Conservation (phyloP, 1,140 invertebrate genomes). For the Drosophila erecta region DNA sequence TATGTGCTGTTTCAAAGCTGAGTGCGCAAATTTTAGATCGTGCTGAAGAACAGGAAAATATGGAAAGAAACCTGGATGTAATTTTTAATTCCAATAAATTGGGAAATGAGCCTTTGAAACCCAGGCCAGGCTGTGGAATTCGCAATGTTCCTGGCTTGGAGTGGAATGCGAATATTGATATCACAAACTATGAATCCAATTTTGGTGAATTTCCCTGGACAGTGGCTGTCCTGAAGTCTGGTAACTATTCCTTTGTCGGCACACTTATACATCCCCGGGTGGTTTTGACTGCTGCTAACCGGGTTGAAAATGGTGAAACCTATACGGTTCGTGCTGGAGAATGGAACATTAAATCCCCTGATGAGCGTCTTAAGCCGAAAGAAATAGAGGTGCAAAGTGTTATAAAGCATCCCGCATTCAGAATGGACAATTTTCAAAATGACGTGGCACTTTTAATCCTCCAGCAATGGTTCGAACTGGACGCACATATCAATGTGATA, state of each 20-base stretch:
- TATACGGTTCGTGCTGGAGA: neutral
- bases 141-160: neutral
- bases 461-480: neutral
- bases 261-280: constrained; percentile 1
- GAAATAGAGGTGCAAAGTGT: neutral
- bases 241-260: neutral
- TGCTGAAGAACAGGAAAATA: too few relatives aligned
- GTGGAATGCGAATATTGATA: neutral
- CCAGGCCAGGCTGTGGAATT: neutral
- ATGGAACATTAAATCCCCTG: neutral
- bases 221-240: neutral
- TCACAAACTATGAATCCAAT: neutral
- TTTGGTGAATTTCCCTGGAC: neutral
- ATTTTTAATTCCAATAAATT: too few relatives aligned
- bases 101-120: too few relatives aligned
- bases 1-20: too few relatives aligned
- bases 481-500: neutral
- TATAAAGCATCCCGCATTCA: neutral
- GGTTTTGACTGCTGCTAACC: neutral
- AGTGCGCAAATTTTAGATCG: too few relatives aligned
- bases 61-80: too few relatives aligned
- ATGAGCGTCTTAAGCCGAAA: neutral
- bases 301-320: too few relatives aligned
- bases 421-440: neutral
- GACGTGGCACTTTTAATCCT: neutral